phyloP scores from a whole-genome alignment of 2,888 invertebrate genomes.

The Dioctria linearis region DNA sequence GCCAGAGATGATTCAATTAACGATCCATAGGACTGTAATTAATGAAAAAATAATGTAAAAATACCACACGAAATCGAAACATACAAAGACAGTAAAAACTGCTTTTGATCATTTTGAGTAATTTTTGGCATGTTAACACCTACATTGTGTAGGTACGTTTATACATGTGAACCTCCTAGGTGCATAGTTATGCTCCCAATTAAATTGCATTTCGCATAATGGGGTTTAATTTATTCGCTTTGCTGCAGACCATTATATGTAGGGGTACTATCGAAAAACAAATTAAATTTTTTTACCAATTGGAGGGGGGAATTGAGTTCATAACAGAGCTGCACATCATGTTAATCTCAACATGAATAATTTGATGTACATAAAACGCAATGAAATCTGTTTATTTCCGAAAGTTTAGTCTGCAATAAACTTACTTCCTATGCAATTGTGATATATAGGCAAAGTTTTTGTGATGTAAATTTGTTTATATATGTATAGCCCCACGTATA shows the following conservation, averaged over 20 bases:
- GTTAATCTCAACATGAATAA: slow-evolving; percentile 12
- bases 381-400: slow-evolving; percentile 30
- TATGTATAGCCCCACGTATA: no score
- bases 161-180: no score
- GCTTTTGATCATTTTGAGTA: background rate
- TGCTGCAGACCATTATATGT: background rate
- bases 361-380: slow-evolving; percentile 16
- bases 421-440: no score
- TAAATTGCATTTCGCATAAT: slow-evolving; percentile 16
- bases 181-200: background rate
- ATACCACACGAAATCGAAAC: slow-evolving; percentile 4
- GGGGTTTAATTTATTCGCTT: slow-evolving; percentile 27
- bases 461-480: no score
- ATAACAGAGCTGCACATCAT: background rate
- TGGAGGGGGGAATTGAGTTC: slow-evolving; percentile 18
- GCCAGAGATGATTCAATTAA: slow-evolving; percentile 18
- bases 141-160: background rate
- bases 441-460: no score
- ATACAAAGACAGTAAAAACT: slow-evolving; percentile 15
- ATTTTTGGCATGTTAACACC: slow-evolving; percentile 25
- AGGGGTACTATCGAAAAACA: background rate
- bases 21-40: background rate
- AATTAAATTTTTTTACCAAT: slow-evolving; percentile 7
- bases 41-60: slow-evolving; percentile 15
- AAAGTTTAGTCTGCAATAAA: background rate